phyloP scores from a whole-genome alignment of 1,140 invertebrate species.

The Lordiphosa mommai region DNA sequence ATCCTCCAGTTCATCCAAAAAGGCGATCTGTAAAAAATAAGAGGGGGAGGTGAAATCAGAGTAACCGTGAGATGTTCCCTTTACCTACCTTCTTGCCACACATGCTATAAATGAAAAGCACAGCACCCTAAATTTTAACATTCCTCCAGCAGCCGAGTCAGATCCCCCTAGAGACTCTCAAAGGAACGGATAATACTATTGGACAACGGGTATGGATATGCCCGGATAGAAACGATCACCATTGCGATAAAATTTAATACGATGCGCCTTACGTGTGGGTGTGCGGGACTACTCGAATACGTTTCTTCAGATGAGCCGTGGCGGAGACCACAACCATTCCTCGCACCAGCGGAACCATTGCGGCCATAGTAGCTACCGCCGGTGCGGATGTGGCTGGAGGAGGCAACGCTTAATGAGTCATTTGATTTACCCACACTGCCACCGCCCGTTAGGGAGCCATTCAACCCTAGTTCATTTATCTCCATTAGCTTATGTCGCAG shows the following conservation, averaged over 20 bases:
- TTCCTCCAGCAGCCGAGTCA: constrained; percentile 92
- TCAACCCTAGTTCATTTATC: constrained; percentile 55
- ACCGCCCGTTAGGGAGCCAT: constrained; percentile 52
- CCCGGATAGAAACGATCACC: constrained; percentile 97
- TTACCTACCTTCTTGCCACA: constrained; percentile 89
- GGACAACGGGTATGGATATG: constrained; percentile 93
- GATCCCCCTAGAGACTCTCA: constrained; percentile 93
- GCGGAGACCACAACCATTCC: constrained; percentile 1
- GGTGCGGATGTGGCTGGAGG: constrained; percentile 45
- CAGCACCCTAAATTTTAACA: constrained; percentile 93
- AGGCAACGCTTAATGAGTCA: constrained; percentile 62
- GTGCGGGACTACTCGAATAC: constrained; percentile 81
- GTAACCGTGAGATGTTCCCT: too few relatives aligned
- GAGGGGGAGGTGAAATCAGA: too few relatives aligned
- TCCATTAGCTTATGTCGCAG: constrained; percentile 71
- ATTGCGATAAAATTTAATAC: constrained; percentile 96
- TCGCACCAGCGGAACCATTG: constrained; percentile 22
- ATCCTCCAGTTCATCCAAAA: constrained; percentile 91
- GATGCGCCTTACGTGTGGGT: constrained; percentile 90
- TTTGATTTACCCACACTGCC: constrained; percentile 64
- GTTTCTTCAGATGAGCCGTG: constrained; percentile 58
- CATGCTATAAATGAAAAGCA: constrained; percentile 92
- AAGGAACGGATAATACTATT: constrained; percentile 93
- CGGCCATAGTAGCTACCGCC: background rate
- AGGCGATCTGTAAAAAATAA: constrained; percentile 82